These are phyloP conservation scores for Chromoteleia sp. DNA, from an alignment of 2,888 invertebrate genomes.

Conservation along the genomic window DNA sequence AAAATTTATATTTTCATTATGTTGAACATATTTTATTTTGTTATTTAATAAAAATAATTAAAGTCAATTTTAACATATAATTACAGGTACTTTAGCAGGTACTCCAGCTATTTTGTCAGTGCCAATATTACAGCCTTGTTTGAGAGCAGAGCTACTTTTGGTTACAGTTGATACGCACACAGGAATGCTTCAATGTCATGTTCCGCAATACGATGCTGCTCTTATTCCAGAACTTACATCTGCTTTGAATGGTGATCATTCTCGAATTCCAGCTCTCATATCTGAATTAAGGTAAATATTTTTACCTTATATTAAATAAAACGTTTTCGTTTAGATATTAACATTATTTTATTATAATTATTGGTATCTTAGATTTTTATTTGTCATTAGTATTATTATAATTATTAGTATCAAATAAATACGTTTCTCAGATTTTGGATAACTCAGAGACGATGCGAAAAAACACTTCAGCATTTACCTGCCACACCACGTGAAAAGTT, in stretches of 20 bases:
- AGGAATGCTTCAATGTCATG: slow-evolving; percentile 95
- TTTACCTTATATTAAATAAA: not conserved
- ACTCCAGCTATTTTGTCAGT: slow-evolving; percentile 97
- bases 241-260: slow-evolving; percentile 91
- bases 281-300: slow-evolving; percentile 88
- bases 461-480: slow-evolving; percentile 96
- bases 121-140: slow-evolving; percentile 94
- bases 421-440: slow-evolving; percentile 91
- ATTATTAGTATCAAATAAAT: slow-evolving; percentile 18
- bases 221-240: slow-evolving; percentile 92
- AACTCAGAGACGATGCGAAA: slow-evolving; percentile 95
- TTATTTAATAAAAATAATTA: too few relatives aligned
- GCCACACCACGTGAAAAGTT: slow-evolving; percentile 94
- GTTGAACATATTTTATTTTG: slow-evolving; percentile 25
- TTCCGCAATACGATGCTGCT: slow-evolving; percentile 94
- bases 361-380: too few relatives aligned
- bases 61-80: slow-evolving; percentile 4
- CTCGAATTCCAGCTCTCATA: slow-evolving; percentile 88
- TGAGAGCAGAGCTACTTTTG: slow-evolving; percentile 95
- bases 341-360: slow-evolving; percentile 19
- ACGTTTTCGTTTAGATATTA: not conserved
- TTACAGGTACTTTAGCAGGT: slow-evolving; percentile 92
- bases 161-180: slow-evolving; percentile 98
- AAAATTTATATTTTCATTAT: slow-evolving; percentile 1
- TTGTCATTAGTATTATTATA: too few relatives aligned